Evolutionary conservation across 53 echinoderm and acorn worm species (phyloP).

Genomic region (Apostichopus leukothele): DNA sequence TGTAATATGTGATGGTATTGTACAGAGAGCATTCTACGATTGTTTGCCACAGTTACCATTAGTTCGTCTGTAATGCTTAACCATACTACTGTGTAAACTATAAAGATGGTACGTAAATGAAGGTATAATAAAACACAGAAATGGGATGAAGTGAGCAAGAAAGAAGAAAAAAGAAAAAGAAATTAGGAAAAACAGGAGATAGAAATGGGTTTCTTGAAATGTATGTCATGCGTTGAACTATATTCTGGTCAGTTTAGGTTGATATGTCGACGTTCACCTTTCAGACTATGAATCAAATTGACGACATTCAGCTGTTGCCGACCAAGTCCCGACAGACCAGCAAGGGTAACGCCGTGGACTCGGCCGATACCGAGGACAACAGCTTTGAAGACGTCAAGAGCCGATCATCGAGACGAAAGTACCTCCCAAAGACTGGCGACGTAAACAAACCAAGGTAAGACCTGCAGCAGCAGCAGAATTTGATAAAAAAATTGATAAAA

Average conservation of each 20-base stretch:
- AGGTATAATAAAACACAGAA: too few species aligned
- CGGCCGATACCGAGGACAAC: constrained; percentile 63
- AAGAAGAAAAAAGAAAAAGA: background rate
- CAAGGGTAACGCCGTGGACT: constrained; percentile 49
- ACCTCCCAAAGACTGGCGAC: constrained; percentile 43
- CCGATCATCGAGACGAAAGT: constrained; percentile 48
- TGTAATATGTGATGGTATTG: too few species aligned
- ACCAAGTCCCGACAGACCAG: constrained; percentile 41
- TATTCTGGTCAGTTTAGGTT: too few species aligned
- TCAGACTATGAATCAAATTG: constrained; percentile 59
- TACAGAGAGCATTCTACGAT: too few species aligned
- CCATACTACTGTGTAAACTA: too few species aligned
- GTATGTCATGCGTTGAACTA: too few species aligned
- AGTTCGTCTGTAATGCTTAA: too few species aligned
- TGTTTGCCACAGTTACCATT: too few species aligned
- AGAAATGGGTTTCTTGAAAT: too few species aligned
- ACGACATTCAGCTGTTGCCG: constrained; percentile 56
- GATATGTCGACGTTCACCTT: background rate
- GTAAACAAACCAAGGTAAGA: constrained; percentile 35
- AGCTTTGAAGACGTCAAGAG: constrained; percentile 82
- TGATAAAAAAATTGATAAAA: too few species aligned
- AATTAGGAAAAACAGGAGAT: background rate
- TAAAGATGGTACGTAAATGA: too few species aligned
- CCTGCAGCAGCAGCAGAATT: too few species aligned
- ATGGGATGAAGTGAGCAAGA: background rate